Base-by-base conservation (phyloP, 2,797 vertebrate genomes). In the Florisuga fusca region DNA sequence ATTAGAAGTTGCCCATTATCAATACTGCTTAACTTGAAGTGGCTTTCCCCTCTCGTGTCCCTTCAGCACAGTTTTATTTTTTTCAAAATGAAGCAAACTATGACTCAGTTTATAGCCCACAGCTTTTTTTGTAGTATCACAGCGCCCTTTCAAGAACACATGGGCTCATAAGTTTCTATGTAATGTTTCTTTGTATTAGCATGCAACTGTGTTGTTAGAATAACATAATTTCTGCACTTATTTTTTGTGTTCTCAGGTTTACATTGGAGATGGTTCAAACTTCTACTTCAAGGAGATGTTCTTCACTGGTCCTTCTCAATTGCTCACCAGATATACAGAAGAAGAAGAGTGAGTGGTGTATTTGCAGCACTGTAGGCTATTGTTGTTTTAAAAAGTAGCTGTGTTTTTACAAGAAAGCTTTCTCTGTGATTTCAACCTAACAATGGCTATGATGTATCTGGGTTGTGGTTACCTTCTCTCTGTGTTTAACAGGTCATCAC, bases 151-250 rank as follows among this genome's bases (percentile, higher is more conserved):
- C 85, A 88, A 78, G 45, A 88, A 57, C 58, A 73, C 0, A 0
- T 1, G 3, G 48, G 22, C 63, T 82, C 59, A 8, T 51, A 78
- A 89, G 51, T 81, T 88, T 66, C 31, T 36, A 53, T 27, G 45
- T 18, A 25, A 58, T 73, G 48, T 53, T 89, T 89, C 55, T 48
- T 77, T 34, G 67, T 59, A 59, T 53, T 33, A 93, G 29, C 21
- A 48, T 69, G 38, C 31, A 89, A 75, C 62, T 27, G 16, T 69
- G n/a, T 54, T 93, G 43, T 46, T 73, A 62, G 51, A 87, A 94
- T 66, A 88, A 73, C 59, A 48, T 31, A 0, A 22, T 48, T 89
- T 87, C 78, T 94, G 29, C 25, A 12, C 43, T 88, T 43, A 14
- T n/a, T 81, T 89, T 91, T 84, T 77, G n/a, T 91, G 23, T 18